Evolutionary conservation across 2,888 invertebrate genomes (phyloP), one percentile per base, ranked within the genome.

Genomic region (Liodrosophila aerea): DNA sequence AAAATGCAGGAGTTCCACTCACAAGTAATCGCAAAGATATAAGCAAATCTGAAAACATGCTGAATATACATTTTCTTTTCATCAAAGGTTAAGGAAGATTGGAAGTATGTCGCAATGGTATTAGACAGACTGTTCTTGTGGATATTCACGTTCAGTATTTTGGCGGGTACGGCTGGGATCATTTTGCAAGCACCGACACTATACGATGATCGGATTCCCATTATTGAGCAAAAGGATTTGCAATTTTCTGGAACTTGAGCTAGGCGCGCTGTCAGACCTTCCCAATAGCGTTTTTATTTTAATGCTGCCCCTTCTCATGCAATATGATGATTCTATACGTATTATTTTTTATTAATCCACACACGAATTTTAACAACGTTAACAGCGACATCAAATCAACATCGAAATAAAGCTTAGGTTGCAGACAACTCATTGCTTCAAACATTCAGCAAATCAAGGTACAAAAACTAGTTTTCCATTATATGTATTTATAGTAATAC

Each of bases 51-150:
- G 1, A 27, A 22, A 31, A 8, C n/a, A n/a, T n/a, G n/a, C 1
- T 11, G 7, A 30, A 8, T 29, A 5, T 9, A 8, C 13, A 31
- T 7, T 29, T 43, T 31, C 7, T 5, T 30, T 40, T 15, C n/a
- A 34, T 45, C 33, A 37, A 87, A 96, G 95, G 95, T 96, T 45
- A 95, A 95, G 90, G 96, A 97, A 91, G 97, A 98, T 91, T 98
- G 97, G 97, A 98, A 98, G 89, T 98, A 97, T 91, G 97, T 98
- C 34, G 97, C 97, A 54, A 96, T 97, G 96, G 97, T 98, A 39
- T 91, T 98, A 83, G 98, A 98, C 90, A 93, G 97, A 53, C 92
- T 98, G 56, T 98, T 97, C 91, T 92, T 98, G 39, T 97, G 96
- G 95, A 97, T 98, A 88, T 98, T 98, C 91, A 96, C 97, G 9